phyloP scores from a whole-genome alignment of 2,113 vertebrate genomes.

The Narcine bancroftii region DNA sequence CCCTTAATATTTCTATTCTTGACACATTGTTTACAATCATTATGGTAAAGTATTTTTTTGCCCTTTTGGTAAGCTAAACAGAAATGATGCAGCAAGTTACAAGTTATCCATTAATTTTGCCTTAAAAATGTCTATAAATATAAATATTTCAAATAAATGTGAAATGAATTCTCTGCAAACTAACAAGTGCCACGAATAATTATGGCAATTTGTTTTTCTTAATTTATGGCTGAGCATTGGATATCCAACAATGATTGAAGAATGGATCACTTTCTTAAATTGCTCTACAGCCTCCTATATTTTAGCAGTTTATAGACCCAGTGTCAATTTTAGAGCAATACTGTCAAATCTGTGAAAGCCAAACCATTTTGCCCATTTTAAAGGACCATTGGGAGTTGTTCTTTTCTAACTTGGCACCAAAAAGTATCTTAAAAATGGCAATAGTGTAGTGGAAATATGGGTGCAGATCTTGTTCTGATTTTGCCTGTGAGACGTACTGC shows the following conservation, averaged over 20 bases:
- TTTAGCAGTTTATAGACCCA: not conserved
- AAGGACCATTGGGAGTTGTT: not conserved
- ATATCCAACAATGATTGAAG: not conserved
- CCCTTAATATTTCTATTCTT: not conserved
- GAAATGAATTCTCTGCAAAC: not conserved
- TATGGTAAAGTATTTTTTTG: not conserved
- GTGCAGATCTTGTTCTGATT: not conserved
- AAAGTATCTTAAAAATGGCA: not conserved
- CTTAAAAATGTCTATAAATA: not conserved
- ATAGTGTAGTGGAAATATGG: not conserved
- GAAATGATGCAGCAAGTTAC: not conserved
- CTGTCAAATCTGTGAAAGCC: not conserved
- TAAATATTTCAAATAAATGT: constrained; percentile 12
- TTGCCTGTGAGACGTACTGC: not conserved
- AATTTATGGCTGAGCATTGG: not conserved
- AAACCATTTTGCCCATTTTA: not conserved
- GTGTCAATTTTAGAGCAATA: not conserved
- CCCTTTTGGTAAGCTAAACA: not conserved
- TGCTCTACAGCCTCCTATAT: not conserved
- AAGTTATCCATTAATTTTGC: not conserved
- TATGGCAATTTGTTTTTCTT: not conserved
- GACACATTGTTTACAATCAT: not conserved
- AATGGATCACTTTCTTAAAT: not conserved
- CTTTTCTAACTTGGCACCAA: not conserved
- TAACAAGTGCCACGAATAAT: not conserved